phyloP scores from a whole-genome alignment of 2,888 invertebrate genomes.

The Eupelmus urozonus region DNA sequence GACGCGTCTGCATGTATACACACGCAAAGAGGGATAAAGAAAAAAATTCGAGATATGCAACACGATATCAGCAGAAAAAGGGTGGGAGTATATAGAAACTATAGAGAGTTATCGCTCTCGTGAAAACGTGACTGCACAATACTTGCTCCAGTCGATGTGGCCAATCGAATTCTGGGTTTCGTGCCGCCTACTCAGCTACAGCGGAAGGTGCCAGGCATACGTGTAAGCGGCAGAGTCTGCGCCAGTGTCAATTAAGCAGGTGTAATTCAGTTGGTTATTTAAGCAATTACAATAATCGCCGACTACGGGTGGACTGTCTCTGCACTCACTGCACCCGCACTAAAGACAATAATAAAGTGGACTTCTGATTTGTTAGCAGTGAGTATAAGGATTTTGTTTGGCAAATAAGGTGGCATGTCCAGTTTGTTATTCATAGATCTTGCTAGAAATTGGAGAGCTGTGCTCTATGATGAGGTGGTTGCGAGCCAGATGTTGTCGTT shows the following conservation, averaged over 20 bases:
- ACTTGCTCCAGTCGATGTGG: neutral
- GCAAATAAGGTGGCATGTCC: constrained; percentile 9
- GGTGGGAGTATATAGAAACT: neutral
- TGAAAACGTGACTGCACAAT: constrained; percentile 41
- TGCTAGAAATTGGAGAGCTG: neutral
- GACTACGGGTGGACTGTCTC: neutral
- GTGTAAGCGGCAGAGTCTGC: constrained; percentile 17
- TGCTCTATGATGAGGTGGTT: neutral
- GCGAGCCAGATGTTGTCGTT: constrained; percentile 21
- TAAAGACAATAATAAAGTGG: neutral
- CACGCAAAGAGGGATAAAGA: neutral
- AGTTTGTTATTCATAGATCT: constrained; percentile 10
- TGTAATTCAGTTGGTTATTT: constrained; percentile 41
- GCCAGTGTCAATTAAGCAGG: neutral
- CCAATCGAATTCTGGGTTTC: constrained; percentile 19
- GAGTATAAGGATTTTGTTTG: neutral
- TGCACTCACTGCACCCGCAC: neutral
- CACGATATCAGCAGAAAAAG: no score
- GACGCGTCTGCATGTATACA: neutral
- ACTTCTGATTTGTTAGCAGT: neutral
- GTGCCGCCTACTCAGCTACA: neutral
- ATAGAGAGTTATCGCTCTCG: neutral
- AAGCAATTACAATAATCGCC: constrained; percentile 7
- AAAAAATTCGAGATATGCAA: neutral
- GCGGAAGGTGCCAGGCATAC: constrained; percentile 32